phyloP scores from a whole-genome alignment of 2,113 vertebrate genomes.

The Saccopteryx leptura region DNA sequence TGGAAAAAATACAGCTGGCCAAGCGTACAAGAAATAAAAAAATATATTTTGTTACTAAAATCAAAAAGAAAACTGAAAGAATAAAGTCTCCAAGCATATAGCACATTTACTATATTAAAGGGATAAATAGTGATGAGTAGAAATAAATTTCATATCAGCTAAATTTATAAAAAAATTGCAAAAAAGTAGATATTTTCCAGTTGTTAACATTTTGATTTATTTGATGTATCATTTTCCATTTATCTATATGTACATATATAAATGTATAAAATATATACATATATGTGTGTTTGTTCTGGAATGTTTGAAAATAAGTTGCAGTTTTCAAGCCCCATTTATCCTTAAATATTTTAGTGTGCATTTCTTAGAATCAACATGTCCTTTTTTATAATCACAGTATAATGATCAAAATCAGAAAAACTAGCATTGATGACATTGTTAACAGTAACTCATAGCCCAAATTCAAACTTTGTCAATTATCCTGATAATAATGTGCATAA shows the following conservation, averaged over 20 bases:
- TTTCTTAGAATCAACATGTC: background rate
- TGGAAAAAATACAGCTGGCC: background rate
- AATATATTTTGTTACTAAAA: background rate
- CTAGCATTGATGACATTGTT: background rate
- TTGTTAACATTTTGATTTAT: background rate
- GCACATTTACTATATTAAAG: background rate
- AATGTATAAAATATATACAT: background rate
- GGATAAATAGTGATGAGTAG: background rate
- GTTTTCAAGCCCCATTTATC: background rate
- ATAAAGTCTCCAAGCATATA: background rate
- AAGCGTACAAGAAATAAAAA: background rate
- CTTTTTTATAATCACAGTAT: background rate
- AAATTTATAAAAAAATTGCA: background rate
- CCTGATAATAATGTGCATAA: background rate
- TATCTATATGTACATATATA: background rate
- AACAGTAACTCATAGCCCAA: background rate
- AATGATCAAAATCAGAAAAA: background rate
- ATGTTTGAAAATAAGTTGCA: background rate
- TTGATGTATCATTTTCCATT: background rate
- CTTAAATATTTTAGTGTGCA: background rate
- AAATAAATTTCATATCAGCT: conserved; percentile 1
- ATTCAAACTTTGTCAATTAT: background rate
- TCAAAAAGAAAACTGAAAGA: background rate
- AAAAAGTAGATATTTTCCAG: background rate
- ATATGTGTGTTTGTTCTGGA: background rate